Base-by-base conservation (phyloP, 2,888 invertebrate genomes). In the Thelaira solivaga region DNA sequence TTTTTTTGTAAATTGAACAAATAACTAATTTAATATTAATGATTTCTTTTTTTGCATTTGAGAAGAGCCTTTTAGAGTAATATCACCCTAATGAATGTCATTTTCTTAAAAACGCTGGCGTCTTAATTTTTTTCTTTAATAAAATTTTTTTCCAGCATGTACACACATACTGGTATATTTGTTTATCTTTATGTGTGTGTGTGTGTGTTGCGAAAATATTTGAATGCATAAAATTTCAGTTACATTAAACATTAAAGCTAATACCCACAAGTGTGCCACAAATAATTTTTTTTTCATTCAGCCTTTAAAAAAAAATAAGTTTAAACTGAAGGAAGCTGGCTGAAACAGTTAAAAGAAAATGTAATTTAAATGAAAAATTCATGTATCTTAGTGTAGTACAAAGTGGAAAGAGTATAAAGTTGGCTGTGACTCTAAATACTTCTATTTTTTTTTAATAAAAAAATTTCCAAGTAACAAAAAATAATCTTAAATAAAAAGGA, bases 201-300 rank as follows among this genome's bases (percentile, higher is more conserved):
- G 31, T 26, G 34, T 47, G 34, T 26, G 43, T 43, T 29, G 18
- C 16, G 61, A 41, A 53, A 72, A 72, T 57, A 31, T 39, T 62
- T 72, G 67, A 76, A 76, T 61, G 64, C 73, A 72, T 68, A 53
- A 80, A 73, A 80, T 80, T 73, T 64, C 72, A 73, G 45, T 53
- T 53, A 45, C 67, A 72, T 72, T 72, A 67, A 72, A 72, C 64
- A 76, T 76, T 76, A 80, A 80, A 76, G 51, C 62, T 72, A 76
- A 80, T 80, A 68, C 76, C 72, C 76, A 68, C 79, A 76, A 80
- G 79, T 76, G 76, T 76, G 76, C 76, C 76, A 72, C 76, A 67
- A 67, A 67, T 57, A 59, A 29, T 61, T 65, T 24, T 49, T 39
- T 49, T n/a, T 36, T 64, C n/a, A n/a, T n/a, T n/a, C 31, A 8